Evolutionary conservation across 1,140 invertebrate genomes (phyloP).

Genomic region (Ooceraea biroi): DNA sequence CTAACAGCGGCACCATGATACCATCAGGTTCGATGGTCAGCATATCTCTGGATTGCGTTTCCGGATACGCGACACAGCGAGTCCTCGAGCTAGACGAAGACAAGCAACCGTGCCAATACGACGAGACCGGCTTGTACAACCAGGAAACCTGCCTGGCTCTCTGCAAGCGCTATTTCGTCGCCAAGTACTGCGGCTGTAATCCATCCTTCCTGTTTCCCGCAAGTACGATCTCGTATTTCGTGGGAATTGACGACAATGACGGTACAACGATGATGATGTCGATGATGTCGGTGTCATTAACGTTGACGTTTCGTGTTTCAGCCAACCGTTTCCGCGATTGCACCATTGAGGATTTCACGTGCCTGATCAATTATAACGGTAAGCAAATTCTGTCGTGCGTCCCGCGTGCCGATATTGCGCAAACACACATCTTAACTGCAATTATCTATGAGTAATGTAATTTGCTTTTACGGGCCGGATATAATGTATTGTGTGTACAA

Average conservation of each 20-base stretch:
- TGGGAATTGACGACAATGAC: neutral
- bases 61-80: constrained; percentile 53
- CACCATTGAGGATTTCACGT: constrained; percentile 53
- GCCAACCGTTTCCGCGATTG: constrained; percentile 42
- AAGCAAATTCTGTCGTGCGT: neutral
- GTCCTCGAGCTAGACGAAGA: constrained; percentile 48
- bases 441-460: neutral
- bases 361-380: constrained; percentile 56
- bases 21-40: constrained; percentile 34
- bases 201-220: constrained; percentile 58
- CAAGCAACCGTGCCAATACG: constrained; percentile 50
- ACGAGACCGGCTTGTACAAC: constrained; percentile 24
- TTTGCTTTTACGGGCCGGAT: neutral
- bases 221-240: constrained; percentile 28
- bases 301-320: constrained; percentile 29
- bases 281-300: neutral
- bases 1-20: constrained; percentile 56
- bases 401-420: neutral
- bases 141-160: constrained; percentile 60
- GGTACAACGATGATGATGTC: neutral
- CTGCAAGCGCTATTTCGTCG: constrained; percentile 49
- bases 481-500: neutral
- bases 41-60: constrained; percentile 39
- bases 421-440: neutral
- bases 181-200: constrained; percentile 56